Evolutionary conservation across 2,113 vertebrate genomes (phyloP).

Genomic region (Brachypteracias leptosomus): DNA sequence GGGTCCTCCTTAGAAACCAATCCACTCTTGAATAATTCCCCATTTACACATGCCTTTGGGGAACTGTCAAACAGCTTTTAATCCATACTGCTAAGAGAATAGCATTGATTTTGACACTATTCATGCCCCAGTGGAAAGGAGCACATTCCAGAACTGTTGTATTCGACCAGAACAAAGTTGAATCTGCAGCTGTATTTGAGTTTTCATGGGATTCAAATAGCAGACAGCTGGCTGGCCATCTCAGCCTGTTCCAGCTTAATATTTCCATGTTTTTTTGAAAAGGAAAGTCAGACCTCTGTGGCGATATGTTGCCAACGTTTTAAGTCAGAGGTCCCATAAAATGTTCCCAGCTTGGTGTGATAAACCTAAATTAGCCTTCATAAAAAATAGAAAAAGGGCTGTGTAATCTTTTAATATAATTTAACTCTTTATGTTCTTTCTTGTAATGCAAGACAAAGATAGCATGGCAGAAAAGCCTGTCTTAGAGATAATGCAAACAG

Average conservation of each 20-base stretch:
- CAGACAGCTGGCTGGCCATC: slow-evolving; percentile 29
- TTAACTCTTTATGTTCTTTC: background rate
- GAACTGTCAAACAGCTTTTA: slow-evolving; percentile 15
- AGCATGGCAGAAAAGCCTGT: background rate
- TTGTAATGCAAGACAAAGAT: background rate
- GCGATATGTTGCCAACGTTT: background rate
- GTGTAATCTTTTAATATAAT: background rate
- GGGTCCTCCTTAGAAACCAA: background rate
- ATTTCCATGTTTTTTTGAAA: background rate
- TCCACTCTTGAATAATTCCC: background rate
- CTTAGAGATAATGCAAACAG: background rate
- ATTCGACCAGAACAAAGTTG: slow-evolving; percentile 14
- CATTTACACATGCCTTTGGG: background rate
- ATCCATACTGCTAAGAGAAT: background rate
- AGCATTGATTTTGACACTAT: slow-evolving; percentile 29
- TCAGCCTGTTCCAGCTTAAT: background rate
- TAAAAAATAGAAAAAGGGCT: background rate
- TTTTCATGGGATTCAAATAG: slow-evolving; percentile 31
- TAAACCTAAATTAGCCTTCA: background rate
- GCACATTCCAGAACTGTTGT: background rate
- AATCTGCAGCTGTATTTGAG: slow-evolving; percentile 35
- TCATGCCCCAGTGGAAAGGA: background rate
- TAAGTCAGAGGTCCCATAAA: slow-evolving; percentile 19
- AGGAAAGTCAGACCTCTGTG: background rate
- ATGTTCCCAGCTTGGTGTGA: background rate